These are phyloP conservation scores for Upupa epops DNA, from an alignment of 2,113 vertebrate genomes.

Conservation along the genomic window DNA sequence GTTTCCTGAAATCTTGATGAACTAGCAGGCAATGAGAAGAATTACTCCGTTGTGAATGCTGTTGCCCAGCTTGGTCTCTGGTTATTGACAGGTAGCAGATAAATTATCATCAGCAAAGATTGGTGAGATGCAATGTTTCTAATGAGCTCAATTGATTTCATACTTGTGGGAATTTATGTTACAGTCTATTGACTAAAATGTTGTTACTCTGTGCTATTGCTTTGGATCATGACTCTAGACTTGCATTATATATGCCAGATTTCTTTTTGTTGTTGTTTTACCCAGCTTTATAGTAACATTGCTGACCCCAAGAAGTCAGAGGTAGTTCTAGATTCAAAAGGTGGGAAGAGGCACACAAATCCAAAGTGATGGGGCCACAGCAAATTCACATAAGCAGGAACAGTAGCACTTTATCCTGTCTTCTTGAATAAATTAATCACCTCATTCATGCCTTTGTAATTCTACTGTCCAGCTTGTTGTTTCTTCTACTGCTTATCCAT, in stretches of 20 bases:
- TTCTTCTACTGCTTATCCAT: background rate
- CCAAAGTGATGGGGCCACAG: background rate
- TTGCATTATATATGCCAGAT: background rate
- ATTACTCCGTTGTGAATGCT: background rate
- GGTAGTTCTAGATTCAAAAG: background rate
- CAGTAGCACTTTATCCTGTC: background rate
- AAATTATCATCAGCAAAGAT: background rate
- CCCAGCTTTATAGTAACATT: background rate
- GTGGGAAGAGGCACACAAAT: background rate
- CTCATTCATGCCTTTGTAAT: background rate
- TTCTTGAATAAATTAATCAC: background rate
- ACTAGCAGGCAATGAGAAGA: background rate
- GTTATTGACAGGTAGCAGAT: background rate
- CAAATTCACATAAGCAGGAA: background rate
- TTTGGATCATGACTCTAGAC: background rate
- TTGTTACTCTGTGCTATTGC: accelerated
- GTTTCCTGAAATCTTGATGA: background rate
- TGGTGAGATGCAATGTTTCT: background rate
- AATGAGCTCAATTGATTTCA: background rate
- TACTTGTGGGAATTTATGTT: background rate
- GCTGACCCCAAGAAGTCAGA: background rate
- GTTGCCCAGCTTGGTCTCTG: background rate
- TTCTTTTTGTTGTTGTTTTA: background rate
- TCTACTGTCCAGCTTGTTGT: background rate
- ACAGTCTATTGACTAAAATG: background rate